Base-by-base conservation (phyloP, 2,888 invertebrate genomes). In the Hemistola chrysoprasaria region DNA sequence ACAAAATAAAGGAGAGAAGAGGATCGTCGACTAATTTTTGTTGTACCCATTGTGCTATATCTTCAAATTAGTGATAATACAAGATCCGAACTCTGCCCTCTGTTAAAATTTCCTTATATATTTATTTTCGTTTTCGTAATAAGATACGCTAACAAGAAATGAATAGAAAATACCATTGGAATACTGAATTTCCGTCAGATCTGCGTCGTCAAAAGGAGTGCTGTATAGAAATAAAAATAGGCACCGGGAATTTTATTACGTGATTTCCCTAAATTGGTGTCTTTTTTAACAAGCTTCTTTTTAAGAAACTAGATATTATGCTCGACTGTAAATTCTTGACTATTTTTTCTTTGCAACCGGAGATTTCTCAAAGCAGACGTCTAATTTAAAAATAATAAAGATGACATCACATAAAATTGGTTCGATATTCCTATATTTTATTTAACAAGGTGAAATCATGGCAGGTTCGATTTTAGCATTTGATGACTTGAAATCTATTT, bases 141-240 rank as follows among this genome's bases (percentile, higher is more conserved):
- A 37, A 40, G 48, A 48, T 40, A 48, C 41, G 46, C 43, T 40
- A 44, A 50, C 34, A 32, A 44, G 40, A 47, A 48, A 40, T 42
- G 38, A 44, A 47, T 40, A 33, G 25, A 41, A 48, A 43, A 37
- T 39, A 50, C 41, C 31, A 32, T 50, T 48, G 40, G 41, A 33
- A 50, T 40, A 22, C 38, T 26, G 30, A 25, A 40, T 44, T 38
- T 32, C 10, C 43, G 24, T 47, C 21, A 37, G 42, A 31, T 40
- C 34, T 27, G 22, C 30, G 30, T 37, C 42, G 26, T 30, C 40
- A 38, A 42, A 49, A 30, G 34, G 23, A 28, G 32, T 22, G 20
- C 5, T 21, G 1, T 2, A 16, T 2, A 11, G 7, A 24, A 33
- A 16, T 2, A 1, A 9, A 25, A 33, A 33, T 6, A 16, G 8